A percentile compares a stretch with the other conserved stretches of the same genome.
Conservation (phyloP, 2,113 vertebrate genomes). For the Clupea harengus region DNA sequence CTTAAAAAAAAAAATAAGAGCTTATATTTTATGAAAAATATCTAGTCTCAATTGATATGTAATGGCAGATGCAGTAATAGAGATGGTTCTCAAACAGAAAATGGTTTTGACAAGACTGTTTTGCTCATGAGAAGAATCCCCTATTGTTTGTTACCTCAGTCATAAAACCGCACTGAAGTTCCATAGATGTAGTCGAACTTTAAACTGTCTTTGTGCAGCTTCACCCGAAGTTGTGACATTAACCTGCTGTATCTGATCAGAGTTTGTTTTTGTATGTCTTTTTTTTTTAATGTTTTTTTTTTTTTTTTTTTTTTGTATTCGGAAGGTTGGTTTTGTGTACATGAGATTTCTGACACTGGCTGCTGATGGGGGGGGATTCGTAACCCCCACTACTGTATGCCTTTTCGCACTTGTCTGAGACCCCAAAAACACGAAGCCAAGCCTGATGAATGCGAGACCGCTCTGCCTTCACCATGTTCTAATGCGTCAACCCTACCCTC, state of each 20-base stretch:
- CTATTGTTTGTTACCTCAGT: neutral
- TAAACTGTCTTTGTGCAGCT: neutral
- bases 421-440: neutral
- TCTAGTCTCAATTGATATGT: neutral
- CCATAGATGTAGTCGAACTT: neutral
- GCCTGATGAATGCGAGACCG: neutral
- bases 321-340: neutral
- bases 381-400: neutral
- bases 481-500: constrained; percentile 27
- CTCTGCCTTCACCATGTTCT: constrained; percentile 40
- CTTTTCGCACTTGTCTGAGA: constrained; percentile 16
- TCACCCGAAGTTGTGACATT: neutral
- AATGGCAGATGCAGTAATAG: too few relatives aligned
- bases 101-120: neutral
- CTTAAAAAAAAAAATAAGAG: neutral
- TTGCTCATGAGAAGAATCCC: neutral
- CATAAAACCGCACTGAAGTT: neutral
- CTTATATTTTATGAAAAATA: neutral
- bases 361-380: constrained; percentile 16
- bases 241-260: constrained; percentile 8
- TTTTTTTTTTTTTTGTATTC: neutral
- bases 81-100: neutral
- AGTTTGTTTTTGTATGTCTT: neutral
- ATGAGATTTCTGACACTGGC: neutral
- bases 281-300: neutral